Percentiles rank a stretch among this genome's conserved stretches.
Evolutionary conservation across 2,113 vertebrate species (phyloP).

Genomic region (Halichoeres trimaculatus): DNA sequence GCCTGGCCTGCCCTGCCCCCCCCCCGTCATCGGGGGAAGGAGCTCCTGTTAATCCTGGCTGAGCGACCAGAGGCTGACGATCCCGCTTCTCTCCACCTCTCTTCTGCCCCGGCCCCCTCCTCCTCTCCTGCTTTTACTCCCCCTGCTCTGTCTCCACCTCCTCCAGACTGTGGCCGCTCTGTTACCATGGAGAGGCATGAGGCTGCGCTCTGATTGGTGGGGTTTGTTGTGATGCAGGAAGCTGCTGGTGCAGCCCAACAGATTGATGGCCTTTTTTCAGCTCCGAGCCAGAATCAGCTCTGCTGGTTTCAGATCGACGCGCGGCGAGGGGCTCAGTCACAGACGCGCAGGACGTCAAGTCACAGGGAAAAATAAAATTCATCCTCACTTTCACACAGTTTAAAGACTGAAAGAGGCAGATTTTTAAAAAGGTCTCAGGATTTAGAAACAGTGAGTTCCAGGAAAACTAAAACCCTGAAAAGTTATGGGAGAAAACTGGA

Average conservation of each 20-base stretch:
- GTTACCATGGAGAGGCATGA: constrained; percentile 80
- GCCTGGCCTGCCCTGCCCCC: constrained; percentile 1
- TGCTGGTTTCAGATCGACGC: not conserved
- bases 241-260: constrained; percentile 55
- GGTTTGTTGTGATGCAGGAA: constrained; percentile 71
- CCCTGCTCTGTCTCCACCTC: constrained; percentile 60
- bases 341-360: not conserved
- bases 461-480: no score
- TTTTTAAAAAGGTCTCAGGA: no score
- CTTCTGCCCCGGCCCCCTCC: constrained; percentile 41
- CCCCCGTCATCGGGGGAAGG: not conserved
- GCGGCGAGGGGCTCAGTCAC: not conserved
- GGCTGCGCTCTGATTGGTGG: constrained; percentile 71
- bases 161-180: constrained; percentile 63
- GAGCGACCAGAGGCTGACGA: constrained; percentile 48
- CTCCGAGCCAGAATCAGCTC: constrained; percentile 23
- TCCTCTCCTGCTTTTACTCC: constrained; percentile 1
- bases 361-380: no score
- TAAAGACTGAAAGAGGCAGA: no score
- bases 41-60: constrained; percentile 32
- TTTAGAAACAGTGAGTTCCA: no score
- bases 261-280: constrained; percentile 54
- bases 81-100: constrained; percentile 14
- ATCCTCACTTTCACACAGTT: no score
- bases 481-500: no score